These are phyloP conservation scores for Paedocypris sp. DNA, from an alignment of 2,113 vertebrate species.

Conservation along the genomic window DNA sequence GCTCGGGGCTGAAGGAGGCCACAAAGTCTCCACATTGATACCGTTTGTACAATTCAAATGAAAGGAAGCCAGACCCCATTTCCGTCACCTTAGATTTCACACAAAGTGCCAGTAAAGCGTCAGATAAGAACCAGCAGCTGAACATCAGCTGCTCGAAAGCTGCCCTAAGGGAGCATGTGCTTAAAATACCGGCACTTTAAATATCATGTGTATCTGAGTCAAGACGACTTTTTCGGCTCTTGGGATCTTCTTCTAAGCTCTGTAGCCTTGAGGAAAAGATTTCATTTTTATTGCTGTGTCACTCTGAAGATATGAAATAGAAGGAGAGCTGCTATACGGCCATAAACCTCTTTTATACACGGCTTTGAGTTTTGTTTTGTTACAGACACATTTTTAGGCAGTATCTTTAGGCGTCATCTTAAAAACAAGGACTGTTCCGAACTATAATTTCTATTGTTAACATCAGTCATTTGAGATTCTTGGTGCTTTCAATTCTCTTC, in stretches of 20 bases:
- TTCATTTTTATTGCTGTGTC: slow-evolving; percentile 46
- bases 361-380: too few species aligned
- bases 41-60: slow-evolving; percentile 34
- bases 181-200: slow-evolving; percentile 54
- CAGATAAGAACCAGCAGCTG: slow-evolving; percentile 20
- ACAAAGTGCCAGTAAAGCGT: slow-evolving; percentile 32
- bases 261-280: slow-evolving; percentile 40
- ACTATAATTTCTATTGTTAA: too few species aligned
- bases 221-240: slow-evolving; percentile 44
- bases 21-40: slow-evolving; percentile 9
- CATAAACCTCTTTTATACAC: slow-evolving; percentile 12
- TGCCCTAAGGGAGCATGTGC: slow-evolving; percentile 38
- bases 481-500: too few species aligned
- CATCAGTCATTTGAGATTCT: too few species aligned
- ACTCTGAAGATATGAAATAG: slow-evolving; percentile 44
- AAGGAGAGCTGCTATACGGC: slow-evolving; percentile 42
- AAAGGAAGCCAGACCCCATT: slow-evolving; percentile 26
- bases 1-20: slow-evolving; percentile 27
- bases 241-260: slow-evolving; percentile 38
- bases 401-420: too few species aligned
- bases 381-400: background rate
- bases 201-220: slow-evolving; percentile 41
- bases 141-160: slow-evolving; percentile 42
- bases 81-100: slow-evolving; percentile 36
- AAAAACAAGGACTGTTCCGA: too few species aligned